phyloP scores from a whole-genome alignment of 37 sponge, comb jelly and placozoan species.

The Aphrocallistes beatrix region DNA sequence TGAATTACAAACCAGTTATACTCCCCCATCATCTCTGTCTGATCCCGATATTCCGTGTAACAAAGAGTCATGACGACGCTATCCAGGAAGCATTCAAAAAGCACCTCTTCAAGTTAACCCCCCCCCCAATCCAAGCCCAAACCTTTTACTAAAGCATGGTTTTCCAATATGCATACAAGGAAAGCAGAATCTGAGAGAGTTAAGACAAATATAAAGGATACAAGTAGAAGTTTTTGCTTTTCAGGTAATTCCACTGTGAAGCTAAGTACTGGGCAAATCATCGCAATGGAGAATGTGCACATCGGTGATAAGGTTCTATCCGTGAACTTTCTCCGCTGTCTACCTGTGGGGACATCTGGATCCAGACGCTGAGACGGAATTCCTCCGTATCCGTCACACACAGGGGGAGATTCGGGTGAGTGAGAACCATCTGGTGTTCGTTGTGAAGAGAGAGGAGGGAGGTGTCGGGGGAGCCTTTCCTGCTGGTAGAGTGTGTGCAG shows the following conservation, averaged over 20 bases:
- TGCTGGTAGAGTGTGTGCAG: background rate
- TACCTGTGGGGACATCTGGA: conserved; percentile 2
- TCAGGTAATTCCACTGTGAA: background rate
- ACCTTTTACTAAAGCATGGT: background rate
- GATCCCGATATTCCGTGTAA: background rate
- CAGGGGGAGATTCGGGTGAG: background rate
- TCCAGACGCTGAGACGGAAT: background rate
- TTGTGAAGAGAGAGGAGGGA: background rate
- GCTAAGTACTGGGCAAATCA: background rate
- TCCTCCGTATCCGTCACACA: background rate
- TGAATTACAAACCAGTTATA: background rate
- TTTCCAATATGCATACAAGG: background rate
- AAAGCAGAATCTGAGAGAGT: background rate
- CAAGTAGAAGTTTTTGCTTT: background rate
- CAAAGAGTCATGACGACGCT: background rate
- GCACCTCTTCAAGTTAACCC: background rate
- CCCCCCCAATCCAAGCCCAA: background rate
- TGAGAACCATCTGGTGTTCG: conserved; percentile 14
- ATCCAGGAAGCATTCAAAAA: background rate
- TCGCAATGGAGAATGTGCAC: background rate
- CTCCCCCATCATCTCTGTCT: background rate
- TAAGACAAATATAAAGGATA: background rate
- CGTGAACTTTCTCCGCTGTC: background rate
- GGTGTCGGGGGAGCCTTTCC: background rate
- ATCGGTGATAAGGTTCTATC: background rate